Base-by-base conservation (phyloP, 1,140 invertebrate genomes). In the Popillia japonica region DNA sequence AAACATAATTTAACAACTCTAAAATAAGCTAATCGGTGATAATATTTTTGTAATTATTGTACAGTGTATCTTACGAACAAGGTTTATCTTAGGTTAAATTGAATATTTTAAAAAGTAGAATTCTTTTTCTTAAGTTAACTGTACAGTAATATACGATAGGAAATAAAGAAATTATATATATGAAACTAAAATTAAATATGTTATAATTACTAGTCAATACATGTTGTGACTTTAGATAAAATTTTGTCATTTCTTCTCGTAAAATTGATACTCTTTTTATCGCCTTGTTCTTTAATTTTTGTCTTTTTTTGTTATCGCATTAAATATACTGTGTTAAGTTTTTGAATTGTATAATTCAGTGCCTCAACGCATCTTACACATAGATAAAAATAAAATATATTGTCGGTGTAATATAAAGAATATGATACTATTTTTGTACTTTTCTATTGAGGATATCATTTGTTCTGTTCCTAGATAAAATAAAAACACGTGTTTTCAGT, bases 361-460 rank as follows among this genome's bases (percentile, higher is more conserved):
- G 75, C 75, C 75, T 77, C 61, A 27, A 68, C 27, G 61, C 61
- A 68, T 68, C 61, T 22, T 68, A 68, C 61, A 34, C 61, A 34
- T 68, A 34, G 61, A 34, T 27, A 68, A 68, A 68, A n/a, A 55
- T 55, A 68, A 68, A 68, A 34, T 59, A 77, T 77, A 59, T 68
- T 61, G 75, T 59, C 44, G 34, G 44, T 76, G 48, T 55, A 55
- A 55, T 59, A 77, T 59, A 59, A 27, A 55, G 48, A 48, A 68
- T 68, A 68, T 20, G 61, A 77, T 59, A 76, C 75, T 76, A 77
- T 77, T 77, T 77, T 77, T 77, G 40, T 77, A 77, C 75, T 77
- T 77, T 77, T 77, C 48, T 77, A 76, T 76, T 76, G 48, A 77
- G 55, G 17, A 55, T 55, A 59, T 61, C 11, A 77, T 55, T 61